phyloP scores from a whole-genome alignment of 2,888 invertebrate genomes.

The Laspeyria flexula region DNA sequence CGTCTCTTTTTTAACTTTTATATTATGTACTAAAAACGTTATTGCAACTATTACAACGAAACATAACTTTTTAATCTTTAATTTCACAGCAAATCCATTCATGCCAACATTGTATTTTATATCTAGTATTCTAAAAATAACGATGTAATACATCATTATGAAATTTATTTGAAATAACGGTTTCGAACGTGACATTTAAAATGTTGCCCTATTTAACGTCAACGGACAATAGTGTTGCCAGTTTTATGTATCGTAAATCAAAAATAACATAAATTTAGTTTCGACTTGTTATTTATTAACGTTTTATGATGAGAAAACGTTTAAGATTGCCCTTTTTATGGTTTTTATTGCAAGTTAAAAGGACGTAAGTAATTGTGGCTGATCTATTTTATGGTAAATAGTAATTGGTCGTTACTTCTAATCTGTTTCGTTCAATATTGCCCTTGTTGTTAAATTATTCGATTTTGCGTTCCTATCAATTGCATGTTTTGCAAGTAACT shows the following conservation, averaged over 20 bases:
- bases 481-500: too few species aligned
- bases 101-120: constrained; percentile 46
- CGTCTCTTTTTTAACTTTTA: constrained; percentile 22
- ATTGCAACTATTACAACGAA: constrained; percentile 28
- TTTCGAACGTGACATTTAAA: constrained; percentile 71
- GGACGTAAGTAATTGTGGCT: constrained; percentile 13
- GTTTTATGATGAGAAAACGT: constrained; percentile 65
- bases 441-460: too few species aligned
- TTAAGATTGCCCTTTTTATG: constrained; percentile 37
- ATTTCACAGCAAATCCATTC: constrained; percentile 44
- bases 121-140: constrained; percentile 41
- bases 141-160: constrained; percentile 58
- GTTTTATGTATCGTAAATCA: constrained; percentile 78
- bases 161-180: constrained; percentile 71
- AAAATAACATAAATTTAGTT: constrained; percentile 67
- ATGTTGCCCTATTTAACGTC: constrained; percentile 79
- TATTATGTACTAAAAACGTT: constrained; percentile 29
- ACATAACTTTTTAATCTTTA: constrained; percentile 39
- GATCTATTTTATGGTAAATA: not conserved
- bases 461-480: too few species aligned
- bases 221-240: constrained; percentile 72
- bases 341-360: constrained; percentile 32
- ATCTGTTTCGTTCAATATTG: too few species aligned
- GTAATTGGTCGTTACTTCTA: not conserved
- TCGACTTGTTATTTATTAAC: constrained; percentile 51